phyloP scores from a whole-genome alignment of 2,113 vertebrate species.

The Heloderma charlesbogerti region DNA sequence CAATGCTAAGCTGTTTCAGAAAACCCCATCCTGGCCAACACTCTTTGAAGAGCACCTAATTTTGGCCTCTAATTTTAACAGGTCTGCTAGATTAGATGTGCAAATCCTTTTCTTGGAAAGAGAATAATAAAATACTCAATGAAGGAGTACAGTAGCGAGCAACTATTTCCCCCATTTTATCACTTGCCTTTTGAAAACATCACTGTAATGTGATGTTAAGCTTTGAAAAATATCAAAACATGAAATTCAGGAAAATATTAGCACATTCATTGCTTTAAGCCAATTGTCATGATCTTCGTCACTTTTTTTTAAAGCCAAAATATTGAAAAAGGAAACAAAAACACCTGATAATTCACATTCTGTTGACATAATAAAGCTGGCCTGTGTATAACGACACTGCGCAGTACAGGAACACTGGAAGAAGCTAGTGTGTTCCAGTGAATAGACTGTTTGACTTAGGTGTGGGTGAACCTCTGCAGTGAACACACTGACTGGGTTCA shows the following conservation, averaged over 20 bases:
- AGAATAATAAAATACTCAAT: not conserved
- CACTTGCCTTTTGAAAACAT: not conserved
- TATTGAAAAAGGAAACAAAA: not conserved
- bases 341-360: not conserved
- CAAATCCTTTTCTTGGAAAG: conserved; percentile 29
- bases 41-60: conserved; percentile 39
- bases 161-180: not conserved
- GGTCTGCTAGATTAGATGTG: conserved; percentile 15
- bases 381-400: not conserved
- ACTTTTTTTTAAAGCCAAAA: not conserved
- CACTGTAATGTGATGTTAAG: accelerated
- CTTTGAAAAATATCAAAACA: conserved; percentile 36
- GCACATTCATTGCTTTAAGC: not conserved
- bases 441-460: not conserved
- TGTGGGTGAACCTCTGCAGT: not conserved
- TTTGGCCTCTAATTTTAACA: conserved; percentile 52
- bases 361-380: not conserved
- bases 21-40: not conserved
- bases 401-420: not conserved
- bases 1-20: not conserved
- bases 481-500: no score
- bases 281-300: not conserved
- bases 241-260: conserved; percentile 40
- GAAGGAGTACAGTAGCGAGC: conserved; percentile 6
- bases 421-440: not conserved